Evolutionary conservation across 2,888 invertebrate species (phyloP), one percentile per base, ranked within the genome.

Genomic region (Schizotus pectinicornis): DNA sequence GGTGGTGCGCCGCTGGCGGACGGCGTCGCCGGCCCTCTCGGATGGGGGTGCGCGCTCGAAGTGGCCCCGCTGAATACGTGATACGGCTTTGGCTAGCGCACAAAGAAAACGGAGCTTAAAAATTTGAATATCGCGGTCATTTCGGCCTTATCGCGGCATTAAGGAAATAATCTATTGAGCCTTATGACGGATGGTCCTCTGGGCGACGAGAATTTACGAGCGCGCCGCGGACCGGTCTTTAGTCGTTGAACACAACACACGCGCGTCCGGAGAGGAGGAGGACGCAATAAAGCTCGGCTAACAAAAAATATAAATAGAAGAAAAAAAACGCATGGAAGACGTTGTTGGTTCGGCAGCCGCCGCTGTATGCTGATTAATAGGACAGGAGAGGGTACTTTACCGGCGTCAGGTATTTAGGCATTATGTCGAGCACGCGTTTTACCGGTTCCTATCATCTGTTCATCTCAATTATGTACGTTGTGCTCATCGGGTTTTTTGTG

Each of bases 41-140:
- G 8, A 59, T 64, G 70, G 69, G 60, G 65, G 69, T 72, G 70
- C 68, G 48, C 62, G 69, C 55, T 67, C 59, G 62, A 64, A 71
- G 67, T 70, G 69, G 72, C 75, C 75, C 72, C 69, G 65, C 63
- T 76, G 77, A 77, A 77, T 77, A 74, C 74, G 69, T 68, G 74
- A 74, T 77, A 74, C 65, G 72, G 74, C 71, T 72, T 74, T 75
- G 75, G 75, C 70, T 74, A 72, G 71, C 71, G 70, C 75, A 77
- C 72, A 79, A 77, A 77, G 76, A 70, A 73, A 73, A 39, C 72
- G 77, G 76, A 73, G 79, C 79, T 80, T 80, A 79, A 79, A 79
- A 80, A 80, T 80, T 79, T 80, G 79, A 80, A 80, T 80, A 80
- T 80, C 79, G 79, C 79, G 79, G 79, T 79, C 79, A 80, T 80